Base-by-base conservation (phyloP, 1,140 invertebrate genomes). In the Steinernema feltiae region DNA sequence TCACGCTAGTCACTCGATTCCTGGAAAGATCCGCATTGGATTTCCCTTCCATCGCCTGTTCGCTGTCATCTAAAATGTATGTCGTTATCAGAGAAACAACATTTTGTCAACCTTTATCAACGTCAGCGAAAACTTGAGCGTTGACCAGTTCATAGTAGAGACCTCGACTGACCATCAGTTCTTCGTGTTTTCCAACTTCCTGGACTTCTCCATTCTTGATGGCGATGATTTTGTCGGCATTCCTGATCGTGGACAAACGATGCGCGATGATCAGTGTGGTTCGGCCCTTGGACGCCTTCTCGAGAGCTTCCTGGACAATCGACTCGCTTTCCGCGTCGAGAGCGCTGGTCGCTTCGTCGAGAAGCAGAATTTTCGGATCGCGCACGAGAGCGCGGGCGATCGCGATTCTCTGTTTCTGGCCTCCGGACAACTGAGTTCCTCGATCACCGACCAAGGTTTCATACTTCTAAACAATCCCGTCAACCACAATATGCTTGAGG, bases 251-350 rank as follows among this genome's bases (percentile, higher is more conserved):
- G 0, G 91, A 90, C 1, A 93, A 88, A 7, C 92, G 89, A 87
- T 93, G 92, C 0, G 92, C 92, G 75, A 93, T 92, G 15, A 92
- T 91, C 35, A 93, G 90, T 78, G 91, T 92, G 0, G 92, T 93
- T 32, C 87, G 74, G 29, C 87, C 88, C 29, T 80, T 77, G 18
- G 77, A 27, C 30, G 83, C 83, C 41, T 80, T 80, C 31, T 77
- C 79, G 12, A 77, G 72, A 31, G 78, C 75, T 41, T 74, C 70
- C 46, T 77, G 79, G 15, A 80, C 76, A 27, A 79, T 63, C 32
- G 69, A 69, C 24, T 76, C 78, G n/a, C 63, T 72, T 32, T 80
- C 77, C 1, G 78, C 72, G 48, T 80, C 78, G 29, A 80, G 72
- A 24, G 78, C 78, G 7, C 69, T 72, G 15, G 78, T 79, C 30